Percentiles rank a stretch among this genome's conserved stretches.
Conservation (phyloP, 2,797 vertebrate species). For the Gobio occitaniae region DNA sequence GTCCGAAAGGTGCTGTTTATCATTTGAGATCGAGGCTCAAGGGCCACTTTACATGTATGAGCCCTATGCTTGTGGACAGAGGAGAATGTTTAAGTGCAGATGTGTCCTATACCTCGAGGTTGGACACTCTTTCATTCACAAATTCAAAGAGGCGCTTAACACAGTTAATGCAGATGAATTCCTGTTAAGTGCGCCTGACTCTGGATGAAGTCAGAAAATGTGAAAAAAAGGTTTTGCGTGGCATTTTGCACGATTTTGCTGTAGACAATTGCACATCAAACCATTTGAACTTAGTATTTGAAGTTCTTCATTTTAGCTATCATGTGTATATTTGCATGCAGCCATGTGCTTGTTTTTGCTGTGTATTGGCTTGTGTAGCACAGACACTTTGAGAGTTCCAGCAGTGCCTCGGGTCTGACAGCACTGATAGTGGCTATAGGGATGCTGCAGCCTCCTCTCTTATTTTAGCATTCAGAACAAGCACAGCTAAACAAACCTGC, state of each 20-base stretch:
- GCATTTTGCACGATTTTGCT: constrained; percentile 37
- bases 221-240: not conserved
- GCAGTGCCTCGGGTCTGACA: constrained; percentile 23
- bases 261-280: constrained; percentile 52
- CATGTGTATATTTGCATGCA: constrained; percentile 1
- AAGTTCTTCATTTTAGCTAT: constrained; percentile 15
- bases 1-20: constrained; percentile 24
- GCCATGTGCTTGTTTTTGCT: not conserved
- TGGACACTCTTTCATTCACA: not conserved
- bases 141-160: not conserved
- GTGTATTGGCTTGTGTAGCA: constrained; percentile 34
- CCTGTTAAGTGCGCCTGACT: not conserved
- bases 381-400: constrained; percentile 32
- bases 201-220: not conserved
- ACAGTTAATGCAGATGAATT: not conserved
- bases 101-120: not conserved
- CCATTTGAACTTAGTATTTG: constrained; percentile 38
- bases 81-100: not conserved
- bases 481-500: constrained; percentile 46
- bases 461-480: constrained; percentile 45
- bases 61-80: not conserved
- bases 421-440: constrained; percentile 42
- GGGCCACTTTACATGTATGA: constrained; percentile 4
- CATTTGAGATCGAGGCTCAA: constrained; percentile 10
- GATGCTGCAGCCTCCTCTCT: constrained; percentile 35